A percentile compares a stretch with the other conserved stretches of the same genome.
These are phyloP conservation scores for Pandemis corylana DNA, from an alignment of 2,888 invertebrate species.

Conservation along the genomic window DNA sequence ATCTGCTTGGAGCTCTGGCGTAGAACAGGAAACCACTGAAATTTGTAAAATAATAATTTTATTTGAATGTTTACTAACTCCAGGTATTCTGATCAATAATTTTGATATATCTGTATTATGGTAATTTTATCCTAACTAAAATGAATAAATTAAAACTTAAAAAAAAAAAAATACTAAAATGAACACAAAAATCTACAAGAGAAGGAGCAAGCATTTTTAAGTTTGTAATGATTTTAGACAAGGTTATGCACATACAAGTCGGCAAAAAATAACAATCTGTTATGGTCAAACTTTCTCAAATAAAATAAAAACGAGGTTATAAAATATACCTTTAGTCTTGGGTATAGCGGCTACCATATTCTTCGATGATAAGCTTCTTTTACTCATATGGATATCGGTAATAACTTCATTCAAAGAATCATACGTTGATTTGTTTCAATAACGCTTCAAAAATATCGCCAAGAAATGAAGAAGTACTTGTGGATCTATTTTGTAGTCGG, in stretches of 20 bases:
- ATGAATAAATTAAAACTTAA: no score
- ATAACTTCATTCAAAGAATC: conserved; percentile 3
- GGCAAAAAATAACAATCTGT: background rate
- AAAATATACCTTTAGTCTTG: conserved; percentile 38
- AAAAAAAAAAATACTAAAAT: no score
- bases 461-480: background rate
- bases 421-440: conserved; percentile 4
- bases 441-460: background rate
- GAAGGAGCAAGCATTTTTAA: background rate
- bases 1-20: conserved; percentile 69
- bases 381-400: conserved; percentile 34
- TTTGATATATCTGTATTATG: background rate
- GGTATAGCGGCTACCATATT: conserved; percentile 36
- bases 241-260: conserved; percentile 1
- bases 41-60: conserved; percentile 38
- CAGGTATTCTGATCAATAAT: background rate
- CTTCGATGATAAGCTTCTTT: conserved; percentile 30
- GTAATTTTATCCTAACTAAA: background rate
- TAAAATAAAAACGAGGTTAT: background rate
- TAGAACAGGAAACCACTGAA: conserved; percentile 76
- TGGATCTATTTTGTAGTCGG: background rate
- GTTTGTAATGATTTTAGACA: background rate
- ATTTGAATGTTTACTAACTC: background rate
- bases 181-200: no score
- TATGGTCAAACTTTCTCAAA: background rate